Evolutionary conservation across 2,888 invertebrate species (phyloP).

Genomic region (Meta bourneti): DNA sequence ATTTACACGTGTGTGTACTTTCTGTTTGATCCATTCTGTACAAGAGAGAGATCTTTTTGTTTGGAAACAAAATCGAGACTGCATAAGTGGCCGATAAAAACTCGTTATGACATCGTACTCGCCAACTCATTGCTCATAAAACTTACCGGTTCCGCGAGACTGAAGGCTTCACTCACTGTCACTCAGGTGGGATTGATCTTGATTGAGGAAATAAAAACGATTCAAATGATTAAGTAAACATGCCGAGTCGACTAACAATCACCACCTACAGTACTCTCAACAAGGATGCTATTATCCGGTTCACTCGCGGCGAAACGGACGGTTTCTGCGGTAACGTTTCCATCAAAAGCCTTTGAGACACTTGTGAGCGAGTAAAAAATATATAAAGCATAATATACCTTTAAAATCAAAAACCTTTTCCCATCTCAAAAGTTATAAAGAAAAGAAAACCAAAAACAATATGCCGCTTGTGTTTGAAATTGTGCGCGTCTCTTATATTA

Average conservation of each 20-base stretch:
- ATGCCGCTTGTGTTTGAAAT: slow-evolving; percentile 27
- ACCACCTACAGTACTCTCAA: slow-evolving; percentile 39
- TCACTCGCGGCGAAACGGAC: slow-evolving; percentile 1
- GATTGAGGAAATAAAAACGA: slow-evolving; percentile 7
- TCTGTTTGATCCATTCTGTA: neutral
- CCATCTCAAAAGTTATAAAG: slow-evolving; percentile 8
- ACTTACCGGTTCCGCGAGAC: slow-evolving; percentile 6
- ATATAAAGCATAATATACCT: slow-evolving; percentile 19
- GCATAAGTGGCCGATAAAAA: neutral
- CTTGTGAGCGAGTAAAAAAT: neutral
- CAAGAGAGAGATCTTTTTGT: neutral
- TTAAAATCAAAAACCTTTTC: slow-evolving; percentile 36
- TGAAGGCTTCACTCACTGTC: slow-evolving; percentile 2
- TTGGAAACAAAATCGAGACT: neutral
- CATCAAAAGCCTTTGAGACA: slow-evolving; percentile 18
- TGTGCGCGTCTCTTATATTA: slow-evolving; percentile 36
- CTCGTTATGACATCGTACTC: neutral
- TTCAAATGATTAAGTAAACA: slow-evolving; percentile 32
- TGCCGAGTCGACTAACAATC: slow-evolving; percentile 21
- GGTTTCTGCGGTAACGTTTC: slow-evolving; percentile 11
- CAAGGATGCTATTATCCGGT: slow-evolving; percentile 46
- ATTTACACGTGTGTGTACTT: neutral
- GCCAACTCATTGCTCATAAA: neutral
- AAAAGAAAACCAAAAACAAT: slow-evolving; percentile 52
- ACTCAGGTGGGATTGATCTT: slow-evolving; percentile 2